Base-by-base conservation (phyloP, 1,140 invertebrate species). In the Hypothenemus hampei region DNA sequence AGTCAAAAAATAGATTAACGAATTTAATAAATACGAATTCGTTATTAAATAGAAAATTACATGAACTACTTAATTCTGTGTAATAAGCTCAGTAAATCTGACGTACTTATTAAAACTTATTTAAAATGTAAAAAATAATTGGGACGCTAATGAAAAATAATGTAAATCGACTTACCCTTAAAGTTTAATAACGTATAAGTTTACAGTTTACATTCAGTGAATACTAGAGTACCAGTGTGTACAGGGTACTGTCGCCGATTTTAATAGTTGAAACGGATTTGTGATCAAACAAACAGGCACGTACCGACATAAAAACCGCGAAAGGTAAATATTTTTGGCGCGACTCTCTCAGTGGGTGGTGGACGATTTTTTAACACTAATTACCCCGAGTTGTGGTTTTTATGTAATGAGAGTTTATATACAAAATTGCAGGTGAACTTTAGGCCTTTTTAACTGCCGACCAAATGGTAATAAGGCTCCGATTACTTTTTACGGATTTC, bases 131-230 rank as follows among this genome's bases (percentile, higher is more conserved):
- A 26, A 5, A 26, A 26, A 26, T n/a, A n/a, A n/a, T n/a, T n/a
- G n/a, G 24, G 5, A 26, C 24, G 37, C 18, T 40, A 7, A 20
- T 40, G 15, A 11, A n/a, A 13, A 24, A 11, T 37, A 13, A 51
- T 51, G 29, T 51, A 51, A 36, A 36, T 51, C 48, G 33, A 37
- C 48, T 39, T 51, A 29, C 48, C 37, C 37, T 51, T 51, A 55
- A 3, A 39, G 19, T 39, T 48, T 39, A 46, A 55, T 37, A 48
- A 33, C 24, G n/a, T n/a, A n/a, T 22, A 55, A 48, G 22, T 55
- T 55, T 48, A 55, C 43, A 11, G 53, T 21, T 24, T 47, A 48
- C 15, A 33, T 36, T 37, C 18, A 36, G 43, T 55, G n/a, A 41
- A 44, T 48, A 40, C 22, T 29, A 41, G 21, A n/a, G n/a, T n/a